Conservation (phyloP, 2,797 vertebrate species). For the Chiloscyllium punctatum region DNA sequence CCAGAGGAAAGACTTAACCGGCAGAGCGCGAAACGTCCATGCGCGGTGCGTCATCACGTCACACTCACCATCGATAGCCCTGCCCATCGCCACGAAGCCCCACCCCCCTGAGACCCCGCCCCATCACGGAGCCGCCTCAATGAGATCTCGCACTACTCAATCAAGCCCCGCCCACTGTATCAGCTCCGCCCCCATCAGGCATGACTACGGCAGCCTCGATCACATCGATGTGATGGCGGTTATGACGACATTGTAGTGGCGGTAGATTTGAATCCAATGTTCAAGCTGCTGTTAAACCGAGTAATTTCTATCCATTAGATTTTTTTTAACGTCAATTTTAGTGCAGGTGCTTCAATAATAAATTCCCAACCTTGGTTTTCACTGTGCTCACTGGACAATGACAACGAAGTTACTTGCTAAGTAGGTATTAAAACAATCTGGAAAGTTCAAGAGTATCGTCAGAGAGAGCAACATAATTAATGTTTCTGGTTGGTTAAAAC, state of each 20-base stretch:
- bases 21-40: too few relatives aligned
- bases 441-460: too few relatives aligned
- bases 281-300: neutral
- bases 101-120: neutral
- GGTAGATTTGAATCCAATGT: neutral
- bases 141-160: too few relatives aligned
- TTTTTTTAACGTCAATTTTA: neutral
- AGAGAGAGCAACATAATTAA: neutral
- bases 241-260: neutral
- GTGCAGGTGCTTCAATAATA: neutral
- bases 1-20: too few relatives aligned
- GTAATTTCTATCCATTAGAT: neutral
- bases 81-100: too few relatives aligned
- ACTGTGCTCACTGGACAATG: slow-evolving; percentile 47
- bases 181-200: neutral
- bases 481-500: too few relatives aligned
- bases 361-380: neutral
- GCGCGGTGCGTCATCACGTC: too few relatives aligned
- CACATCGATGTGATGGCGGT: neutral
- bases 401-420: slow-evolving; percentile 66
- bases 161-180: neutral
- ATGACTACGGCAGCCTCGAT: neutral
- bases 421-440: slow-evolving; percentile 46
- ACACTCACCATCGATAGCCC: neutral
- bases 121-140: neutral